Percentiles rank a stretch among this genome's conserved stretches.
These are phyloP conservation scores for Bombyx mori DNA, from an alignment of 1,140 invertebrate species.

Conservation along the genomic window DNA sequence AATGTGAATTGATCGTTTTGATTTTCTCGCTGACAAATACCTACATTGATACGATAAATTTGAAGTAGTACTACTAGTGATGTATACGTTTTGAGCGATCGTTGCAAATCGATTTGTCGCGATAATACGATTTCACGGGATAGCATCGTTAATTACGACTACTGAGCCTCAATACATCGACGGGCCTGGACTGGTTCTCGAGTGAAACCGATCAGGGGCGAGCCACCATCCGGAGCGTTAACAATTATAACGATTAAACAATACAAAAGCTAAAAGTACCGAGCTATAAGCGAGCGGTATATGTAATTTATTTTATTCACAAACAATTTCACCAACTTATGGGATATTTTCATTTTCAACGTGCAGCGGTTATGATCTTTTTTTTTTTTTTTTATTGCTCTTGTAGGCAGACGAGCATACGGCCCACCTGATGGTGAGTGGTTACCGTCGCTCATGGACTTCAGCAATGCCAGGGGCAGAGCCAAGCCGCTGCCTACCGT, in stretches of 20 bases:
- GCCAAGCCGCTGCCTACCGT: no score
- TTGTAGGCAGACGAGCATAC: no score
- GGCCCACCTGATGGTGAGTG: no score
- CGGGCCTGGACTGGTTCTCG: constrained; percentile 41
- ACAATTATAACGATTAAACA: constrained; percentile 4
- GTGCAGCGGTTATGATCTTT: not conserved
- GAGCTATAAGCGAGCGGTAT: constrained; percentile 8
- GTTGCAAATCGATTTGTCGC: constrained; percentile 44
- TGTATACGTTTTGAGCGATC: constrained; percentile 28
- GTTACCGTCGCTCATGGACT: no score
- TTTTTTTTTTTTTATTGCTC: constrained; percentile 2
- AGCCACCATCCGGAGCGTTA: constrained; percentile 44
- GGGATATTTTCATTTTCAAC: constrained; percentile 7
- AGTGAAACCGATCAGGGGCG: constrained; percentile 47
- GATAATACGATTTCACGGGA: constrained; percentile 60
- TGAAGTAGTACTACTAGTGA: constrained; percentile 21
- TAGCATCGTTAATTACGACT: constrained; percentile 55
- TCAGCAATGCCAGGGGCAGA: no score
- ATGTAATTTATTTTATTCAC: constrained; percentile 11
- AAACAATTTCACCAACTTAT: constrained; percentile 9
- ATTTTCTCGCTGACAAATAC: no score
- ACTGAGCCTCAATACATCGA: constrained; percentile 42
- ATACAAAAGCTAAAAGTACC: constrained; percentile 4
- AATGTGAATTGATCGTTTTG: no score
- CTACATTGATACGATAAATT: constrained; percentile 19